Base-by-base conservation (phyloP, 2,113 vertebrate genomes). In the Fulmarus glacialis region DNA sequence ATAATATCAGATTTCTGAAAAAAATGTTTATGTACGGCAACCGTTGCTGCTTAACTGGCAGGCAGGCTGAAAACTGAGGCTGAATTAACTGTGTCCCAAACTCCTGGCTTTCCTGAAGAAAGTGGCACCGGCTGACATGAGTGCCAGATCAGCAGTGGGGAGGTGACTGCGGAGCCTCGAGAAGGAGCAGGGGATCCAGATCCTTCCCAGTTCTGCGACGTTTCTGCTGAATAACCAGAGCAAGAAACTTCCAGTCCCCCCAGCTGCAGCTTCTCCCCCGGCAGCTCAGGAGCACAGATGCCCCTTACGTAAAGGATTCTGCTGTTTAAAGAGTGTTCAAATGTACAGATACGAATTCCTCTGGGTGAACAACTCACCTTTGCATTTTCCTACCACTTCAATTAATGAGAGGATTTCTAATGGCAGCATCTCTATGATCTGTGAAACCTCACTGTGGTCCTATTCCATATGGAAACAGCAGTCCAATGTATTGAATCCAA, bases 361-460 rank as follows among this genome's bases (percentile, higher is more conserved):
- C 58, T 3, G 30, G 12, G 32, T 5, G 27, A 82, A 42, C 42
- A 58, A 9, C 2, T 0, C 11, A 15, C 15, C 3, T 0, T 0
- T 32, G 16, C 29, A 1, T 73, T 48, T 53, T 66, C 43, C 60
- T 58, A 6, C 30, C 45, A 40, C 70, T 58, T 19, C 71, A 19
- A 0, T 3, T 43, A 36, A 17, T 2, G 40, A 30, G 67, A 56
- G 9, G 42, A 15, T 73, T 73, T 58, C 71, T 48, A 55, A 79
- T 3, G 26, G 85, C 66, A 80, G 60, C 85, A 48, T 43, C 74
- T 62, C 79, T 34, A 60, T 12, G 40, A 3, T 19, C 59, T 71
- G 55, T 52, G 29, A 71, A 12, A 58, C 34, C 68, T 72, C 32
- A 2, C 63, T 2, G 27, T 8, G 48, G 8, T 47, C 52, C 38